Percentiles rank a stretch among this genome's conserved stretches.
Conservation (phyloP, 2,113 vertebrate genomes). For the Chroicocephalus ridibundus region DNA sequence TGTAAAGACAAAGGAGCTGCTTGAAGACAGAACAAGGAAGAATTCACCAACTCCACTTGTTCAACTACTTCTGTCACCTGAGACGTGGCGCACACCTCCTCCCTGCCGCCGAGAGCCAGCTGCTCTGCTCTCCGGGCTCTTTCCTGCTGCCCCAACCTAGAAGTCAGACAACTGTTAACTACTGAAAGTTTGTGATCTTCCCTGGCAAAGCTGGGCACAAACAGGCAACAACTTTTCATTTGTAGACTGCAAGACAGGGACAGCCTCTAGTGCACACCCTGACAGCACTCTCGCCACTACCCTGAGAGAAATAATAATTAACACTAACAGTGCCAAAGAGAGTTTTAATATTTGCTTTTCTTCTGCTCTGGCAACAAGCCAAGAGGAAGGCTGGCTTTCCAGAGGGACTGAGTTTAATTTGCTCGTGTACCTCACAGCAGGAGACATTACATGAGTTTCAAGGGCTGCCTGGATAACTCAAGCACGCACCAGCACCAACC, state of each 20-base stretch:
- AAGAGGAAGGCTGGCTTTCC: background rate
- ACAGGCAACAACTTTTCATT: background rate
- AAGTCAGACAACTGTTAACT: background rate
- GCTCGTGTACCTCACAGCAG: background rate
- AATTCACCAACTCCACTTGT: background rate
- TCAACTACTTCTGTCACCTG: background rate
- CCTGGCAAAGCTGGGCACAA: background rate
- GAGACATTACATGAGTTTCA: background rate
- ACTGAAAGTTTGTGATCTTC: background rate
- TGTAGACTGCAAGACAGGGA: background rate
- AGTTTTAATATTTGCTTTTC: background rate
- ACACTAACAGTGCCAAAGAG: background rate
- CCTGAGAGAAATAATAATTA: background rate
- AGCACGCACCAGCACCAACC: background rate
- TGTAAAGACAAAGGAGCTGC: background rate
- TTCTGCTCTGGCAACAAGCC: background rate
- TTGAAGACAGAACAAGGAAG: background rate
- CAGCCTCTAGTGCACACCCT: background rate
- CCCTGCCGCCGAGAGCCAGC: background rate
- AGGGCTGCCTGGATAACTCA: background rate
- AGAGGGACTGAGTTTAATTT: background rate
- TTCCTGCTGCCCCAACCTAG: background rate
- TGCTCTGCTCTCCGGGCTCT: background rate
- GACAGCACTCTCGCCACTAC: background rate
- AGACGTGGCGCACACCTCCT: background rate